These are phyloP conservation scores for Sebastes steindachneri DNA, from an alignment of 2,797 vertebrate species.

Conservation along the genomic window DNA sequence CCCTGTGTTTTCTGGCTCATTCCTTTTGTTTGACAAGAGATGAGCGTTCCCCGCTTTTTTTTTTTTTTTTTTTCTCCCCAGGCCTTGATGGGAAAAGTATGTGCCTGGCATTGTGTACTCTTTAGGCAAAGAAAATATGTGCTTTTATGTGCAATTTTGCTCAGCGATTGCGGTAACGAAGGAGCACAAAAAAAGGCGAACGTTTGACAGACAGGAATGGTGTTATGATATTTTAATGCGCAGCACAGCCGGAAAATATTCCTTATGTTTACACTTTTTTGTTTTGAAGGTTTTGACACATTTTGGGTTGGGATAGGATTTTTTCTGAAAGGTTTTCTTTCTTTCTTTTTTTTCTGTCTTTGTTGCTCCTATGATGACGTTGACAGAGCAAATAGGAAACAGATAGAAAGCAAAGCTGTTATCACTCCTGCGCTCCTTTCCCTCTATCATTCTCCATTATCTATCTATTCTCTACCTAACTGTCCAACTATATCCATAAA, in stretches of 20 bases:
- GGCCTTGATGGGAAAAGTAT: constrained; percentile 67
- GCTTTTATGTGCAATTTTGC: constrained; percentile 50
- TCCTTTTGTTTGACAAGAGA: constrained; percentile 69
- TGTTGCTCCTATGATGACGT: background rate
- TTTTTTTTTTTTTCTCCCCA: constrained; percentile 13
- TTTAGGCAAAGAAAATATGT: constrained; percentile 43
- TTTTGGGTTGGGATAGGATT: constrained; percentile 17
- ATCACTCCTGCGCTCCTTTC: constrained; percentile 8
- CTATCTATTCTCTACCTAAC: constrained; percentile 11
- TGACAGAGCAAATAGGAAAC: constrained; percentile 58
- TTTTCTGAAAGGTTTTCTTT: background rate
- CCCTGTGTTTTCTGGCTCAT: constrained; percentile 55
- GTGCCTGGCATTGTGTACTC: constrained; percentile 59
- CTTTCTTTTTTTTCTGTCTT: background rate
- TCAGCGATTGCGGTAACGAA: constrained; percentile 14
- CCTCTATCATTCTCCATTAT: background rate
- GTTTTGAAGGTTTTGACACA: constrained; percentile 53
- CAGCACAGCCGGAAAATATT: constrained; percentile 47
- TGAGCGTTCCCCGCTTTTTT: constrained; percentile 21
- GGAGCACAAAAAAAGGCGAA: constrained; percentile 32
- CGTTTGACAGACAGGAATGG: constrained; percentile 49
- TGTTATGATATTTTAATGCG: constrained; percentile 59
- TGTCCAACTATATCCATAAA: constrained; percentile 11
- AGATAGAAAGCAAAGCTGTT: constrained; percentile 44
- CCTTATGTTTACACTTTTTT: constrained; percentile 49